A percentile compares a stretch with the other conserved stretches of the same genome.
phyloP scores from a whole-genome alignment of 2,888 invertebrate species.

The Nephrocerus scutellatus region DNA sequence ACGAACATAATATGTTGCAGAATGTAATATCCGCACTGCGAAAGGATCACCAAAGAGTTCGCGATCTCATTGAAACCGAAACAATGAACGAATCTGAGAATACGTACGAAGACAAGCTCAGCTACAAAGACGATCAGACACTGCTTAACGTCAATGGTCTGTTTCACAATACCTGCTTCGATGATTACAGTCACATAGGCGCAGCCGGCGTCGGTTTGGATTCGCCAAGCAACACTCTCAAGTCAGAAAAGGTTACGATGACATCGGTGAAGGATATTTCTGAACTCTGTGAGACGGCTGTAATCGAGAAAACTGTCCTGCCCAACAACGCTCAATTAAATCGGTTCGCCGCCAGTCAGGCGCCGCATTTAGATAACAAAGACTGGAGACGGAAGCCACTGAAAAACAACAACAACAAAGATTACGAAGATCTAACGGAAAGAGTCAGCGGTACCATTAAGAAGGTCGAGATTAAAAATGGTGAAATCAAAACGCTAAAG shows the following conservation, averaged over 20 bases:
- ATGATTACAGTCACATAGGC: slow-evolving; percentile 22
- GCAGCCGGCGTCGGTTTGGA: too few species aligned
- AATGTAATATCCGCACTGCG: slow-evolving; percentile 36
- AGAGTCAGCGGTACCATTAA: slow-evolving; percentile 20
- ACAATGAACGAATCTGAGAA: slow-evolving; percentile 31
- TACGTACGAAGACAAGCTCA: slow-evolving; percentile 21
- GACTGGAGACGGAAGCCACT: slow-evolving; percentile 20
- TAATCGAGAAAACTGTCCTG: too few species aligned
- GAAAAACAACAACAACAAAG: slow-evolving; percentile 20
- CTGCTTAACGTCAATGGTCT: slow-evolving; percentile 22
- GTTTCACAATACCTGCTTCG: slow-evolving; percentile 27
- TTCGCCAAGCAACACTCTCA: slow-evolving; percentile 25
- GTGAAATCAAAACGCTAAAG: slow-evolving; percentile 28
- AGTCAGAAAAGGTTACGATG: slow-evolving; percentile 23
- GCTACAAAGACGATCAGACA: slow-evolving; percentile 21
- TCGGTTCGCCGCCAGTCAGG: slow-evolving; percentile 13
- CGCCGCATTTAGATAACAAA: slow-evolving; percentile 9
- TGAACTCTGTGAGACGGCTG: slow-evolving; percentile 26
- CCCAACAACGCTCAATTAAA: slow-evolving; percentile 20
- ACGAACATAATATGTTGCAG: slow-evolving; percentile 34
- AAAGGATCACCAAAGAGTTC: slow-evolving; percentile 29
- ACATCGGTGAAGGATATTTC: slow-evolving; percentile 18
- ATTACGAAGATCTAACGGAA: slow-evolving; percentile 13
- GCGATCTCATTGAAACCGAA: slow-evolving; percentile 31
- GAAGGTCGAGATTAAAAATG: slow-evolving; percentile 28